A percentile compares a stretch with the other conserved stretches of the same genome.
Evolutionary conservation across 2,797 vertebrate species (phyloP).

Genomic region (Coendou prehensilis): DNA sequence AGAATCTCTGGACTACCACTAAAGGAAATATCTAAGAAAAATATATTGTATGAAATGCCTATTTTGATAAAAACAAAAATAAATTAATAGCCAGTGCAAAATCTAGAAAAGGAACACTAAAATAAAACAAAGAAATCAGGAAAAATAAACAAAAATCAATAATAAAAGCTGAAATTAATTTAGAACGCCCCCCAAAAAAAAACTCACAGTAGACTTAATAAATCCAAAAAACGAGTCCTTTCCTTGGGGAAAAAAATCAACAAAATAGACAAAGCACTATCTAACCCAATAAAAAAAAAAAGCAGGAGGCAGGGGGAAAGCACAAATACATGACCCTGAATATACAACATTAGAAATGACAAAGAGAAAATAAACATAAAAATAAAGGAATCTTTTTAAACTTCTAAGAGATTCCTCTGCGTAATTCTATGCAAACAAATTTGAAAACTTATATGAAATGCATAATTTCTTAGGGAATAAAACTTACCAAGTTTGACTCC

Average conservation of each 20-base stretch:
- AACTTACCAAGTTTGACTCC: conserved; percentile 70
- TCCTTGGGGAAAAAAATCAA: conserved; percentile 49
- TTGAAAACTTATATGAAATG: conserved; percentile 55
- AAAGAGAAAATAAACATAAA: conserved; percentile 41
- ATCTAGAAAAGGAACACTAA: conserved; percentile 47
- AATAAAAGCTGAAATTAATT: conserved; percentile 59
- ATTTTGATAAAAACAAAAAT: conserved; percentile 52
- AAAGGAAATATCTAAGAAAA: conserved; percentile 50
- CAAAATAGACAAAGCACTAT: conserved; percentile 39
- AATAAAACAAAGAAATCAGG: conserved; percentile 53
- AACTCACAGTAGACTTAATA: background rate
- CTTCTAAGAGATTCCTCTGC: background rate
- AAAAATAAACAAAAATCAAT: background rate
- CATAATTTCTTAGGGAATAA: conserved; percentile 57
- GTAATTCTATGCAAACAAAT: conserved; percentile 61
- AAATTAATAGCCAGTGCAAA: conserved; percentile 19
- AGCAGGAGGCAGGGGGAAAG: background rate
- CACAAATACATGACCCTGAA: background rate
- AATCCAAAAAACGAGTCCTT: background rate
- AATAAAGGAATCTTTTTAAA: background rate
- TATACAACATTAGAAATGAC: background rate
- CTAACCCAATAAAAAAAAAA: background rate
- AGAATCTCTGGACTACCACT: conserved; percentile 21
- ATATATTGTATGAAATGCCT: background rate
- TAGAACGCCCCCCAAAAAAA: background rate